Base-by-base conservation (phyloP, 2,113 vertebrate genomes). In the Heloderma charlesbogerti region DNA sequence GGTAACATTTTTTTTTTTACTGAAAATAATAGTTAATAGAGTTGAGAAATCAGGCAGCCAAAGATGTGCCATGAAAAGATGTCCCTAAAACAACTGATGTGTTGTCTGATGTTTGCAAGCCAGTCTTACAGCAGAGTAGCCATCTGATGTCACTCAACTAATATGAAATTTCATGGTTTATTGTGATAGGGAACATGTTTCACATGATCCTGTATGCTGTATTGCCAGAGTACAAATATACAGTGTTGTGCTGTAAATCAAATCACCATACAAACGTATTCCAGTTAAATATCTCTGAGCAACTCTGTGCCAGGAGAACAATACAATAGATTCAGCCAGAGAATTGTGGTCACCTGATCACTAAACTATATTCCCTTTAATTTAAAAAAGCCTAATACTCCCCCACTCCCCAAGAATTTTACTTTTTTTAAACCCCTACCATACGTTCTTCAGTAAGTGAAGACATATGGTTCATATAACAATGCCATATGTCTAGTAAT, bases 371-470 rank as follows among this genome's bases (percentile, higher is more conserved):
- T 86, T 75, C 63, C 22, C 10, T 54, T 96, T 94, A 94, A 92
- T 48, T 96, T 93, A 91, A 85, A 54, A 27, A 75, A 90, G 37
- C 81, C 86, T n/a, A 66, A n/a, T 67, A 1, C 16, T 31, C 40
- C 31, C 29, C 43, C 7, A 16, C 45, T 29, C 15, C 43, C 31
- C 37, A 22, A 90, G 90, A 91, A 91, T 86, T 22, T 29, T 96
- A 91, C 71, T 95, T 95, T 94, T 93, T 96, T 96, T 94, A 93
- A 96, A 94, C 86, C 91, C 43, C 93, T 95, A 66, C 90, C 96
- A 94, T 96, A 96, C 96, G 94, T 37, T 95, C 87, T 84, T 27
- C 54, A 82, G 89, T 90, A 3, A 18, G 90, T 89, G 22, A 40
- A 94, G 37, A 89, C 96, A 97, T 96, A 97, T 91, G 96, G 88